A percentile compares a stretch with the other conserved stretches of the same genome.
These are phyloP conservation scores for Channa argus DNA, from an alignment of 2,113 vertebrate species.

Conservation along the genomic window DNA sequence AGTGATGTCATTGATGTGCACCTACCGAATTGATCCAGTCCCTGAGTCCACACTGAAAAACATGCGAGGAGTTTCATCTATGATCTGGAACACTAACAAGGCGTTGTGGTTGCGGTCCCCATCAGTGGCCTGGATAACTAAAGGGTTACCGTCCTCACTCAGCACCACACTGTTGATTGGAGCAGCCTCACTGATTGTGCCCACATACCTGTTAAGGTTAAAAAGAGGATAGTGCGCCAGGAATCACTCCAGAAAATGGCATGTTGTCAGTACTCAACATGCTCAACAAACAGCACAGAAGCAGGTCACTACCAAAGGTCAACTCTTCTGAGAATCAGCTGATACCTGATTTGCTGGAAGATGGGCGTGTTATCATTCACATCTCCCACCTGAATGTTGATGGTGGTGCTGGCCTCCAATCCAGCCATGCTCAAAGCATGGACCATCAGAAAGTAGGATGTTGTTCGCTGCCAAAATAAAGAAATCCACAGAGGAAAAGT, in stretches of 20 bases:
- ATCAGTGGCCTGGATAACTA: slow-evolving; percentile 92
- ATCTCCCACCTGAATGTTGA: slow-evolving; percentile 92
- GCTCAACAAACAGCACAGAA: background rate
- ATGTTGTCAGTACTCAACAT: background rate
- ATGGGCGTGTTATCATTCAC: slow-evolving; percentile 93
- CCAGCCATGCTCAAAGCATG: slow-evolving; percentile 94
- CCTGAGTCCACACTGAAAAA: slow-evolving; percentile 96
- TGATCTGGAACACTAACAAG: slow-evolving; percentile 93
- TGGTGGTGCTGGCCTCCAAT: slow-evolving; percentile 88
- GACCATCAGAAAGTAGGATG: slow-evolving; percentile 87
- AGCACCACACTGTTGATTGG: slow-evolving; percentile 92
- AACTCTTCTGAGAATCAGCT: background rate
- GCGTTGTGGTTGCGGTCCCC: slow-evolving; percentile 94
- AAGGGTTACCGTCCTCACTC: slow-evolving; percentile 85
- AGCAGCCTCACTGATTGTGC: slow-evolving; percentile 90
- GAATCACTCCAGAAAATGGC: background rate
- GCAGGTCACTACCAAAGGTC: background rate
- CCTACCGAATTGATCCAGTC: slow-evolving; percentile 91
- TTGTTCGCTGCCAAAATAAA: slow-evolving; percentile 67
- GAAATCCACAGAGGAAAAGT: slow-evolving; percentile 14
- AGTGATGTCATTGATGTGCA: background rate
- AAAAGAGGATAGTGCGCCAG: background rate
- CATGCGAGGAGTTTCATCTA: slow-evolving; percentile 91
- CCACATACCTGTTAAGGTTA: slow-evolving; percentile 64
- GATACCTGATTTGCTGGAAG: slow-evolving; percentile 90